Evolutionary conservation across 2,888 invertebrate genomes (phyloP), one percentile per base, ranked within the genome.

Genomic region (Drosophila dives): DNA sequence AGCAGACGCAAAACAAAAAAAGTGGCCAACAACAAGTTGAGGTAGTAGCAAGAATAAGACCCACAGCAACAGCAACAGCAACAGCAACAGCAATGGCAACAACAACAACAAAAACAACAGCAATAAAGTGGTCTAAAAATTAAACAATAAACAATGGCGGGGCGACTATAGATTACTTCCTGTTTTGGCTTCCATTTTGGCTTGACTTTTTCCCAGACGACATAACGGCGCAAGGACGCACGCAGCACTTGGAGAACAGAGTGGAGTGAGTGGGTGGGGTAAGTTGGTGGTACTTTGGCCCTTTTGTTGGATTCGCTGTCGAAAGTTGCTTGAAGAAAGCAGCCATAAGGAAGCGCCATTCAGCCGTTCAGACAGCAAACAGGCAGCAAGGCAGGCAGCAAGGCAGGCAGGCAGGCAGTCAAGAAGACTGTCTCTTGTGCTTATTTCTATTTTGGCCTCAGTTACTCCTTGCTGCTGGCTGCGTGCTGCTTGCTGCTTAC

Each of bases 121-220:
- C 80, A 80, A 80, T 71, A 68, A 69, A 63, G 86, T 76, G 73
- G 87, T 82, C 86, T 89, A 79, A 88, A 89, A 86, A 89, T 88
- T 90, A 86, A 88, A 89, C 90, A 86, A 89, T 89, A 86, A 86
- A 90, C 86, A 90, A 88, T 89, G 86, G 86, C 86, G 90, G 83
- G 83, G 89, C 88, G 83, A 89, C 90, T 90, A 86, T 89, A 88
- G 90, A 86, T 86, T 86, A 86, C 86, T 89, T 86, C 86, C 86
- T 86, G 90, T 89, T 86, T 88, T 89, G 88, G 90, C 88, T 85
- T 77, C 66, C 82, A 83, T 84, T 83, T 85, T 81, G 80, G 80
- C 56, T 81, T 76, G 82, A 65, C 71, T 78, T 67, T 70, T 73
- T 72, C 65, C 72, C 56, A 49, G 60, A 77, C 69, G 54, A 63